Conservation (phyloP, 2,888 invertebrate species). For the Byasa hedistus region DNA sequence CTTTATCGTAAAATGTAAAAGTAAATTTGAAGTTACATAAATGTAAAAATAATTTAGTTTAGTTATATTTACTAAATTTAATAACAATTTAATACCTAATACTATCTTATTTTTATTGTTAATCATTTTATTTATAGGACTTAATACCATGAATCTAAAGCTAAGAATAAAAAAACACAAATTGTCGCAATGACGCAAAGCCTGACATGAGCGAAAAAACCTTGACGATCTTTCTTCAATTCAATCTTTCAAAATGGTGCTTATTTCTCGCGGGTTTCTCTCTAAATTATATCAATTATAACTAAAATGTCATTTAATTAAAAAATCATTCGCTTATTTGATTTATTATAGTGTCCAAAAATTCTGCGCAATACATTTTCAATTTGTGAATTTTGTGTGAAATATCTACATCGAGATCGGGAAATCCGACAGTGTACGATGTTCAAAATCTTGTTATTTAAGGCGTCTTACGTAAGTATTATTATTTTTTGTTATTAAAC, state of each 20-base stretch:
- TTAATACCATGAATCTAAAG: conserved; percentile 12
- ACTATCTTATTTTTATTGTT: not conserved
- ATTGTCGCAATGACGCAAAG: conserved; percentile 70
- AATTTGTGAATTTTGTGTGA: conserved; percentile 40
- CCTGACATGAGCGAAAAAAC: conserved; percentile 53
- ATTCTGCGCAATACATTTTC: conserved; percentile 46
- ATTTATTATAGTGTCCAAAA: conserved; percentile 40
- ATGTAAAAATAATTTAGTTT: too few relatives aligned
- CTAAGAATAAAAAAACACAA: conserved; percentile 47
- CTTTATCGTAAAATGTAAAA: too few relatives aligned
- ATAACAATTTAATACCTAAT: too few relatives aligned
- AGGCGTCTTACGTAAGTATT: conserved; percentile 74
- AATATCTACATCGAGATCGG: conserved; percentile 43
- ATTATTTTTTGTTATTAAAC: conserved; percentile 58
- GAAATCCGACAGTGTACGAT: conserved; percentile 65
- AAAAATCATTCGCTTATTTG: conserved; percentile 43
- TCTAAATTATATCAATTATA: conserved; percentile 60
- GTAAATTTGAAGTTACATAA: too few relatives aligned
- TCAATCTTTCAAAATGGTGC: conserved; percentile 77
- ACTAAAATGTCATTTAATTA: conserved; percentile 59
- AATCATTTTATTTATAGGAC: conserved; percentile 1
- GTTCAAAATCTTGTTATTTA: conserved; percentile 70
- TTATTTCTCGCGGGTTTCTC: conserved; percentile 69
- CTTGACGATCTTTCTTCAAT: conserved; percentile 67
- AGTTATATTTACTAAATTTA: too few relatives aligned